Evolutionary conservation across 1,140 invertebrate species (phyloP).

Genomic region (Pseudobourletiella spinata): DNA sequence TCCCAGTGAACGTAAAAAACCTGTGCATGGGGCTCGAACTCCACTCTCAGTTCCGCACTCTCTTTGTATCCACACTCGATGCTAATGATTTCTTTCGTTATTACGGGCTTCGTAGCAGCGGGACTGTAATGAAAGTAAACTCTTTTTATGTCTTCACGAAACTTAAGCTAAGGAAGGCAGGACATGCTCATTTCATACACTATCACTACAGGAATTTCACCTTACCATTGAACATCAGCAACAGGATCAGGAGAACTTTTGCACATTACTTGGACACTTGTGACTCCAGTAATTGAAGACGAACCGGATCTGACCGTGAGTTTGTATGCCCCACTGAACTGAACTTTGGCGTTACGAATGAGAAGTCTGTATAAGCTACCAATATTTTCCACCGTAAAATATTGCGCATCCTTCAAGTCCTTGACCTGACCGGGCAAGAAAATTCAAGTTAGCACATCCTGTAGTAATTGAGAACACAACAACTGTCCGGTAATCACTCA

Average conservation of each 20-base stretch:
- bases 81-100: background rate
- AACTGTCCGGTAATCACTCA: too few relatives aligned
- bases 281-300: background rate
- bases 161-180: too few relatives aligned
- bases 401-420: background rate
- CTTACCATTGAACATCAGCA: background rate
- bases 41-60: background rate
- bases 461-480: too few relatives aligned
- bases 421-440: too few relatives aligned
- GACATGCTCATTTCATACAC: too few relatives aligned
- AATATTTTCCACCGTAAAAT: conserved; percentile 8
- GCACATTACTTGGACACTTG: background rate
- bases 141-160: too few relatives aligned
- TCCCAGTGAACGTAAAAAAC: conserved; percentile 6
- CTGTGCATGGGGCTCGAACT: conserved; percentile 1
- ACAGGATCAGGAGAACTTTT: background rate
- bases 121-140: background rate
- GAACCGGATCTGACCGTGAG: background rate
- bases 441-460: too few relatives aligned
- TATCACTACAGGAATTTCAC: too few relatives aligned
- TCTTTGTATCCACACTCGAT: background rate
- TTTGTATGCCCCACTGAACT: conserved; percentile 10
- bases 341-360: background rate
- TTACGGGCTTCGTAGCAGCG: background rate
- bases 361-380: background rate